phyloP scores from a whole-genome alignment of 2,113 vertebrate species.

The Nibea albiflora region DNA sequence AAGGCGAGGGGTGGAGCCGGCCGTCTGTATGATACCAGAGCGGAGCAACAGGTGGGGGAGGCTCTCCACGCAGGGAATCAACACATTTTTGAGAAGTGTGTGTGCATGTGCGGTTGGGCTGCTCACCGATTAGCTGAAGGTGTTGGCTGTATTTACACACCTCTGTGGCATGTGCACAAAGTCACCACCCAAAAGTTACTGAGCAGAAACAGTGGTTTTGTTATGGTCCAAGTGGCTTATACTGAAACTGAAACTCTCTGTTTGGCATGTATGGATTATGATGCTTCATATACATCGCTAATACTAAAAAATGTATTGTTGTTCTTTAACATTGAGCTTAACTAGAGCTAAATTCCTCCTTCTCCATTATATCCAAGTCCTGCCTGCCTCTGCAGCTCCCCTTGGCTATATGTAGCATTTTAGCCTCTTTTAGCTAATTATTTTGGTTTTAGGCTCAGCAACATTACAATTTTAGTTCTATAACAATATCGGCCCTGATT shows the following conservation, averaged over 20 bases:
- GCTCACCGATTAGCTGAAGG: slow-evolving; percentile 45
- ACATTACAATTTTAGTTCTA: no score
- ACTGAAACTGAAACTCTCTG: background rate
- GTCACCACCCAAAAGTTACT: slow-evolving; percentile 7
- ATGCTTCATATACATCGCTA: background rate
- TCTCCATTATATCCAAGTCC: background rate
- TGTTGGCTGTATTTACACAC: slow-evolving; percentile 50
- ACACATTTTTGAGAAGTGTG: slow-evolving; percentile 16
- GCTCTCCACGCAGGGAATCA: slow-evolving; percentile 10
- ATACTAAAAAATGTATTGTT: background rate
- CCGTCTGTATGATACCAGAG: background rate
- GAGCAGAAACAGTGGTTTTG: background rate
- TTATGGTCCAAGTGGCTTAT: background rate
- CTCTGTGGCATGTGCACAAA: slow-evolving; percentile 24
- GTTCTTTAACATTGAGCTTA: background rate
- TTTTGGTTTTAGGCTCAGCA: no score
- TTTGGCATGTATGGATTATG: background rate
- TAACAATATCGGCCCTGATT: no score
- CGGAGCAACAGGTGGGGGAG: slow-evolving; percentile 32
- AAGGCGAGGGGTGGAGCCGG: slow-evolving; percentile 43
- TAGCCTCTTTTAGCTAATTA: no score
- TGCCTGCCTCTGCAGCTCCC: no score
- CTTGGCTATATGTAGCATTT: no score
- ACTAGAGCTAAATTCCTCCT: background rate
- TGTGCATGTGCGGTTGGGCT: slow-evolving; percentile 8